Evolutionary conservation across 64 coral and sea anemone species (phyloP).

Genomic region (Acropora tenuis): DNA sequence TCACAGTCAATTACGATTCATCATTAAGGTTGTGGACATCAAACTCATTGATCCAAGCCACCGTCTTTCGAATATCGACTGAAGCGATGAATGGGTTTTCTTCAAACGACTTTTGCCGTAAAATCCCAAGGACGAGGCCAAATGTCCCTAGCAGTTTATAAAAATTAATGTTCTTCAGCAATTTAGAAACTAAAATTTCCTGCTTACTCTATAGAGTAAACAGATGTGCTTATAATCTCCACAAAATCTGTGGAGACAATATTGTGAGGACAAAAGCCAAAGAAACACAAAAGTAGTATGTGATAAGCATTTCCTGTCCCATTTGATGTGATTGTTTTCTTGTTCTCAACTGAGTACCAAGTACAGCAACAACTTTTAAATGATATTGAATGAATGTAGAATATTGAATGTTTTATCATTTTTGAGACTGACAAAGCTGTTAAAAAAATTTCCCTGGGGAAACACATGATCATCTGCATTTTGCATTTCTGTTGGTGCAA

Average conservation of each 20-base stretch:
- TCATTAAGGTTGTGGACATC: too few species aligned
- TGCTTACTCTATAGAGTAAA: too few species aligned
- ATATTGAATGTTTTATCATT: neutral
- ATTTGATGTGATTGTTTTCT: neutral
- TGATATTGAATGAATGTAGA: neutral
- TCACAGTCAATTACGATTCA: too few species aligned
- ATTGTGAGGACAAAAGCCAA: neutral
- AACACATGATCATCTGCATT: neutral
- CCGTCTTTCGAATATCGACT: too few species aligned
- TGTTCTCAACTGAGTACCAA: neutral
- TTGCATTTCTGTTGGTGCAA: neutral
- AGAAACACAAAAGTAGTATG: neutral
- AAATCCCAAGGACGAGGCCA: too few species aligned
- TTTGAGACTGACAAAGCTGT: neutral
- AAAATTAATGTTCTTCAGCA: neutral
- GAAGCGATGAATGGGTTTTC: too few species aligned
- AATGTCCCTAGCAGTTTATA: neutral
- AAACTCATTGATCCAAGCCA: too few species aligned
- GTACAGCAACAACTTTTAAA: neutral
- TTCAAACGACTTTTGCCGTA: too few species aligned
- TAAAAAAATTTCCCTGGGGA: neutral
- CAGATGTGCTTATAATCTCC: neutral
- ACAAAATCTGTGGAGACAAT: constrained; percentile 1
- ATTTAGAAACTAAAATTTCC: neutral
- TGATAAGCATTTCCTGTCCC: neutral